These are phyloP conservation scores for Coendou prehensilis DNA, from an alignment of 2,797 vertebrate genomes.

Conservation along the genomic window DNA sequence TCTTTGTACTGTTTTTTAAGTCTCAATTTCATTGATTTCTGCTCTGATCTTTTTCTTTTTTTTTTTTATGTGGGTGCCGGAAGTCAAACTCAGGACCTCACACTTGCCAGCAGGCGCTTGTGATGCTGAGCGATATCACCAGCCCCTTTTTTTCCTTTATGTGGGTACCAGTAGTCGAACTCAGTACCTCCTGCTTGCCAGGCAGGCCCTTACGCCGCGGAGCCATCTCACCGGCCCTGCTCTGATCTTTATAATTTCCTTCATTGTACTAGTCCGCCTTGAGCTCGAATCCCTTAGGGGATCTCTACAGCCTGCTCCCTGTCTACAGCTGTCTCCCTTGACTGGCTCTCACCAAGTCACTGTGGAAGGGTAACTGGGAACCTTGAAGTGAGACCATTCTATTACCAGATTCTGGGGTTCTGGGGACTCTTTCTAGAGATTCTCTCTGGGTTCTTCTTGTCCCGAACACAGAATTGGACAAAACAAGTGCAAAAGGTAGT, in stretches of 20 bases:
- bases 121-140: no score
- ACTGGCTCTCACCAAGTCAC: background rate
- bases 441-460: background rate
- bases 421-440: background rate
- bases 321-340: background rate
- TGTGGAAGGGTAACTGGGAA: background rate
- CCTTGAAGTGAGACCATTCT: background rate
- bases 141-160: no score
- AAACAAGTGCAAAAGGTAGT: background rate
- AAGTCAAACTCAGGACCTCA: no score
- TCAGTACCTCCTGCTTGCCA: no score
- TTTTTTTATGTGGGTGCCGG: no score
- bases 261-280: background rate
- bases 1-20: background rate
- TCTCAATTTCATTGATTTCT: background rate
- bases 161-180: no score
- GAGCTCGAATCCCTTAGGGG: background rate
- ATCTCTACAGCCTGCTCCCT: background rate
- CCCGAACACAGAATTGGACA: background rate
- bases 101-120: no score
- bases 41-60: background rate
- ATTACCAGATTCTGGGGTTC: background rate
- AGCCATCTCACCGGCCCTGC: background rate
- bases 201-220: no score
- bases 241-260: background rate